Percentiles rank a stretch among this genome's conserved stretches.
These are phyloP conservation scores for Lasioglossum albipes DNA, from an alignment of 1,140 invertebrate species.

Conservation along the genomic window DNA sequence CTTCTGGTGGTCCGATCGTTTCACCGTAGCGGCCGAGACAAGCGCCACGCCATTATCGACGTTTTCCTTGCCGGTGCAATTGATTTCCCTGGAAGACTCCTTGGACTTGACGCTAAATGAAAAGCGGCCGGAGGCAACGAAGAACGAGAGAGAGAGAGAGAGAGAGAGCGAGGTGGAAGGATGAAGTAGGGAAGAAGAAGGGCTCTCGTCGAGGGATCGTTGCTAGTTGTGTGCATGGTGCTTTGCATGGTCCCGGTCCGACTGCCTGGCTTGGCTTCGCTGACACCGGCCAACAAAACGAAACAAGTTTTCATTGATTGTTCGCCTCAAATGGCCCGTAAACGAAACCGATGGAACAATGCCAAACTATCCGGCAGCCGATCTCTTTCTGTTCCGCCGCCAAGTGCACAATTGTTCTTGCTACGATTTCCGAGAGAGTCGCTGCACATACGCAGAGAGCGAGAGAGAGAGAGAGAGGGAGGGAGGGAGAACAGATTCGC, in stretches of 20 bases:
- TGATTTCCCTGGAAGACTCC: neutral
- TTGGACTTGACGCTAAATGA: too few relatives aligned
- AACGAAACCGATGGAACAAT: slow-evolving; percentile 34
- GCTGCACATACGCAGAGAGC: neutral
- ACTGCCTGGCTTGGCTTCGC: too few relatives aligned
- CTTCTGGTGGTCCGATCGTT: slow-evolving; percentile 6
- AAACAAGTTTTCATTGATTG: slow-evolving; percentile 31
- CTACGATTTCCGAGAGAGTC: slow-evolving; percentile 39
- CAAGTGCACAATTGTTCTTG: slow-evolving; percentile 40
- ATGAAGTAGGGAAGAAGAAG: too few relatives aligned
- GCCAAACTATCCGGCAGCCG: slow-evolving; percentile 45
- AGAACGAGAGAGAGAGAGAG: too few relatives aligned
- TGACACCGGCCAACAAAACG: slow-evolving; percentile 7
- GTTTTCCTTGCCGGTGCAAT: neutral
- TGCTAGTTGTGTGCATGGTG: neutral
- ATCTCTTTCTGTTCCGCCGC: slow-evolving; percentile 36
- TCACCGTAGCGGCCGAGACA: neutral
- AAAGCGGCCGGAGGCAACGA: too few relatives aligned
- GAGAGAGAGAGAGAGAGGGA: too few relatives aligned
- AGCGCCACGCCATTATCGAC: neutral
- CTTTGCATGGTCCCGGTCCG: neutral
- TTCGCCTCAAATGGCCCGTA: slow-evolving; percentile 23
- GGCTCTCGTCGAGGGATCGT: neutral
- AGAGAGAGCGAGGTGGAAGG: too few relatives aligned
- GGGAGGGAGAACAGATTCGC: slow-evolving; percentile 8